Base-by-base conservation (phyloP, 2,797 vertebrate species). In the Caiman crocodilus region DNA sequence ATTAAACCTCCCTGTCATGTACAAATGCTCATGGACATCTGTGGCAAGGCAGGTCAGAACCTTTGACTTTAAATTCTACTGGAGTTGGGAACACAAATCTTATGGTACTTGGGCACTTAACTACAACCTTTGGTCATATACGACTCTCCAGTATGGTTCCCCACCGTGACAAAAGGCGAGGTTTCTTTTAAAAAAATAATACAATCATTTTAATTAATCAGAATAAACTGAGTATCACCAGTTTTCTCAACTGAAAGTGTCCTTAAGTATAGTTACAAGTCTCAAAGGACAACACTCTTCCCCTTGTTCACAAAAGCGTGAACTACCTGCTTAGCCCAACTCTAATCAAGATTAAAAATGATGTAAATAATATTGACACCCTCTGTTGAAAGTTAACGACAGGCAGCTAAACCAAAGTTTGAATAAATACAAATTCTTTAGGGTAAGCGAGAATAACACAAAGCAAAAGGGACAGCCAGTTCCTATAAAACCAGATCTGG, bases 391-490 rank as follows among this genome's bases (percentile, higher is more conserved):
- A 71, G 4, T 69, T 83, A 76, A 14, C 12, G 58, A 57, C 8
- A 32, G 65, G 50, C 82, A 89, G 23, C 67, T 82, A 91, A 86
- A 84, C 1, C 17, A 73, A 93, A 77, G 1, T 35, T 26, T 91
- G 59, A 92, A 5, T 93, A 94, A 81, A 6, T 69, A 79, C 35
- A 94, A 65, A 7, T 23, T 90, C 82, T 71, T n/a, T 81, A 91
- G 18, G 88, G 84, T 95, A 71, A 95, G 30, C 7, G 77, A 67
- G 83, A 92, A 88, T 90, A 95, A 79, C 25, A 71, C 67, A 82
- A 94, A 95, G 75, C 86, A 56, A 57, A 82, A 94, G 16, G 67
- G 81, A 95, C 42, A 95, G 93, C 82, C 35, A 95, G 82, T 85
- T 91, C 13, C 82, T 71, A 92, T 88, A 90, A 94, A 57, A 67